Conservation (phyloP, 2,888 invertebrate species). For the Nymphalis polychloros region DNA sequence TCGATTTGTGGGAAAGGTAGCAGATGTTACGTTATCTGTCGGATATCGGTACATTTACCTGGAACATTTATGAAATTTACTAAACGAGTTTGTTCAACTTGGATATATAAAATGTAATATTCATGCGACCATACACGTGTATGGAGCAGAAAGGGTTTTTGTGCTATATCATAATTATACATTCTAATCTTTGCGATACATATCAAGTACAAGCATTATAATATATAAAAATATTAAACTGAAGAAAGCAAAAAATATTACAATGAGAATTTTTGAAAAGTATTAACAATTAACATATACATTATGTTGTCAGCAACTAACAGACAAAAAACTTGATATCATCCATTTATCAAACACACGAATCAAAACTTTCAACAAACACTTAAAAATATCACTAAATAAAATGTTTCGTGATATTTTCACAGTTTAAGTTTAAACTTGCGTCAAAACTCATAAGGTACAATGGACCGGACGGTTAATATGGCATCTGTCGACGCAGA, state of each 20-base stretch:
- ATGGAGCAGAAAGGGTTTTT: not conserved
- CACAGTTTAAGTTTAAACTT: not conserved
- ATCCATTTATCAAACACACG: not conserved
- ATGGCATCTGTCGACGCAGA: slow-evolving; percentile 52
- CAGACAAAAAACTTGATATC: too few species aligned
- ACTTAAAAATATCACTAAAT: not conserved
- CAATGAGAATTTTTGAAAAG: not conserved
- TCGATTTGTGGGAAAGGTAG: slow-evolving; percentile 35
- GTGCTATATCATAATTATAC: not conserved
- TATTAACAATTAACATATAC: not conserved
- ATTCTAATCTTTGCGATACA: too few species aligned
- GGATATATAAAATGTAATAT: slow-evolving; percentile 17
- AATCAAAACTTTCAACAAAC: not conserved
- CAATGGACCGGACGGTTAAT: slow-evolving; percentile 14
- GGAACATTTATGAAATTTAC: slow-evolving; percentile 15
- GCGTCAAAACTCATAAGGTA: not conserved
- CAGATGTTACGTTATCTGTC: slow-evolving; percentile 28
- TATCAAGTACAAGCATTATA: too few species aligned
- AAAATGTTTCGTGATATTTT: too few species aligned
- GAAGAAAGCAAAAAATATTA: not conserved
- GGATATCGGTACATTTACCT: slow-evolving; percentile 21
- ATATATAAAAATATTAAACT: too few species aligned
- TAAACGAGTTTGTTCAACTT: slow-evolving; percentile 18
- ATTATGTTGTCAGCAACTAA: not conserved
- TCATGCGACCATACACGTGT: slow-evolving; percentile 12